Evolutionary conservation across 2,888 invertebrate genomes (phyloP), one percentile per base, ranked within the genome.

Genomic region (Campoplex nolae): DNA sequence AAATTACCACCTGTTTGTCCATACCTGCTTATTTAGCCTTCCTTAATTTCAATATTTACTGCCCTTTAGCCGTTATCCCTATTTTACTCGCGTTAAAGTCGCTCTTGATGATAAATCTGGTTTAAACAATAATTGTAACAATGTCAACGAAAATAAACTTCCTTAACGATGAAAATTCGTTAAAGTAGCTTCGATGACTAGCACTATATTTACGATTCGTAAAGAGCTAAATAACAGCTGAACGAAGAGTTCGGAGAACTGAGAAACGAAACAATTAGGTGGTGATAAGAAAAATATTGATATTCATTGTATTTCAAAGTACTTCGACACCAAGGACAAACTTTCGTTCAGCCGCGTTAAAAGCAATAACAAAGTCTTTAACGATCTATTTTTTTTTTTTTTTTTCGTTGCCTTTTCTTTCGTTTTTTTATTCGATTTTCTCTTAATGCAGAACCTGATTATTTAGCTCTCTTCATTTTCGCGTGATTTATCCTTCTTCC

Each of bases 391-490:
- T 38, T 51, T 71, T 28, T 42, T 23, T 23, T 38, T 51, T 71
- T 28, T 42, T 18, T n/a, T 32, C 3, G 32, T 42, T 38, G 67
- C n/a, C 75, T 35, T 78, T 71, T 77, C 70, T 87, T 85, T 83
- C 68, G 77, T 56, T 35, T 73, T n/a, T 81, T 51, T 81, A 84
- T 86, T 74, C 74, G 67, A 67, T 75, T 79, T 85, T 78, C 83
- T 81, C 85, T 42, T 65, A 83, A 85, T 78, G 65, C 77, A 75
- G 65, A 42, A 38, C 68, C 79, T 83, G 78, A 75, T 76, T 79
- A 81, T 81, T 85, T 76, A 68, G 35, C 77, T 80, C 73, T 76
- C 77, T 80, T 75, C 85, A 9, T 83, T 62, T 62, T 73, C 80
- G 51, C 80, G 51, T 54, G 67, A 76, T 70, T 80, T 68, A 58